phyloP scores from a whole-genome alignment of 2,113 vertebrate species.

The Polypterus senegalus region DNA sequence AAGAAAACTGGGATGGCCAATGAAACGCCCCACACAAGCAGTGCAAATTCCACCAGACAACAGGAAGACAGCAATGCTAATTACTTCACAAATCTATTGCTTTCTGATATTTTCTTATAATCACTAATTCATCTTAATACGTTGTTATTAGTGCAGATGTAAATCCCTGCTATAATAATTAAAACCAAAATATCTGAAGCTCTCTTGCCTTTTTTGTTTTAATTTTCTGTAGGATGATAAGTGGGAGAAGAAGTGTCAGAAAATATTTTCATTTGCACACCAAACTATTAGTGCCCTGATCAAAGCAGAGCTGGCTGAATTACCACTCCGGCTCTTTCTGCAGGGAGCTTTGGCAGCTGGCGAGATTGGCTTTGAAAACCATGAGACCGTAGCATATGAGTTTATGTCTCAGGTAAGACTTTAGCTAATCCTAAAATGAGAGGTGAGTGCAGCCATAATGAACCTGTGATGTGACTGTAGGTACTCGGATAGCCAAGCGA shows the following conservation, averaged over 20 bases:
- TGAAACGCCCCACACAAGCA: too few relatives aligned
- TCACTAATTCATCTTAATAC: too few relatives aligned
- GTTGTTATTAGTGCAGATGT: too few relatives aligned
- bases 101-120: too few relatives aligned
- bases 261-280: slow-evolving; percentile 95
- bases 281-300: slow-evolving; percentile 96
- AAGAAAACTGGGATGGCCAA: too few relatives aligned
- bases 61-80: too few relatives aligned
- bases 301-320: slow-evolving; percentile 88
- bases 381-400: slow-evolving; percentile 94
- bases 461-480: neutral
- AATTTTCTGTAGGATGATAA: slow-evolving; percentile 76
- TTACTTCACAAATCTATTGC: too few relatives aligned
- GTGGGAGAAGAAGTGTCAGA: slow-evolving; percentile 98
- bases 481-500: too few relatives aligned
- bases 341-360: slow-evolving; percentile 91
- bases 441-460: neutral
- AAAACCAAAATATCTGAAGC: too few relatives aligned
- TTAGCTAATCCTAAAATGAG: neutral
- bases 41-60: too few relatives aligned
- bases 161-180: too few relatives aligned
- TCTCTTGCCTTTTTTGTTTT: neutral
- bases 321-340: slow-evolving; percentile 87
- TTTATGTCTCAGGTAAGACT: slow-evolving; percentile 91
- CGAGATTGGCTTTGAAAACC: slow-evolving; percentile 95